Base-by-base conservation (phyloP, 2,797 vertebrate genomes). In the Loris lydekkerianus region DNA sequence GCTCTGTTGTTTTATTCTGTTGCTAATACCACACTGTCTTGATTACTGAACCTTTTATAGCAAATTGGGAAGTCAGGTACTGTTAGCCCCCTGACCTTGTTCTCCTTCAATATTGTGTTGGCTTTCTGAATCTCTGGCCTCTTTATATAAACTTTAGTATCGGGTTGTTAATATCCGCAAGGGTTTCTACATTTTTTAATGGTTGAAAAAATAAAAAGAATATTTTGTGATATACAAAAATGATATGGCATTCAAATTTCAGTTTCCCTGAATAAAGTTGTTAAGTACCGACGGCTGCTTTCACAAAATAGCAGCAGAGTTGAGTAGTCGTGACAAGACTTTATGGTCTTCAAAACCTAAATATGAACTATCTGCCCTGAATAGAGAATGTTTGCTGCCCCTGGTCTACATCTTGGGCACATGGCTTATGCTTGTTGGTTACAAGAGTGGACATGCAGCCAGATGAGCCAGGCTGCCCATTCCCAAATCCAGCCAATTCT, bases 91-190 rank as follows among this genome's bases (percentile, higher is more conserved):
- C 63, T 3, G 18, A 69, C 70, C 90, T 73, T 40, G 56, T 31
- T 70, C 72, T 89, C 23, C 60, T 88, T 89, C 49, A 1, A 37
- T 31, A 10, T 49, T 69, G 29, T 31, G 5, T 90, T 76, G 63
- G 10, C 34, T 58, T 60, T 46, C 27, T 76, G 49, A 34, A 15
- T 73, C n/a, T 27, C 89, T 65, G 58, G 3, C 9, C 31, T 81
- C 23, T 85, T 63, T 10, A 10, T 21, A 20, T 73, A 91, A 63
- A 75, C 40, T 75, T 91, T 86, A 93, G 87, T 75, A 46, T 84
- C 61, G 27, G n/a, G 67, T 94, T 93, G 25, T 75, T 76, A 31
- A 76, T 46, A 69, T 18, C 58, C n/a, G n/a, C 4, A 49, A 82
- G 75, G 31, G 20, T 69, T 94, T 94, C 77, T 63, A 56, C 37